Base-by-base conservation (phyloP, 2,797 vertebrate genomes). In the Darevskia nairensis region DNA sequence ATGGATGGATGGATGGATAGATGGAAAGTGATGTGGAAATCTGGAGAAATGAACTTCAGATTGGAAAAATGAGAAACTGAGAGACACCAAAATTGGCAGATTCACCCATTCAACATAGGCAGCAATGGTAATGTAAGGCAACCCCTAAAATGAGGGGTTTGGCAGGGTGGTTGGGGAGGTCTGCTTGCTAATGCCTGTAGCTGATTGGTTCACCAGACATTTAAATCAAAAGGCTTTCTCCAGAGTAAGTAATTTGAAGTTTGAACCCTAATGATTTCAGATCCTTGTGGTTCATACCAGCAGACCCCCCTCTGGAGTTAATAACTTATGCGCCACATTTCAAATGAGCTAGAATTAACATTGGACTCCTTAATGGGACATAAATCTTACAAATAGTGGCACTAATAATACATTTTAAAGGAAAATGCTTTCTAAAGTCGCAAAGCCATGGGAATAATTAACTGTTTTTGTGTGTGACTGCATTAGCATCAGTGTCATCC, bases 331-430 rank as follows among this genome's bases (percentile, higher is more conserved):
- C 55, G 69, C 46, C 9, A 69, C 86, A 80, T 89, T 93, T 89
- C 90, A 94, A 94, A 90, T 90, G 69, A 61, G 91, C 84, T 93
- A 92, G 92, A 95, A 94, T 93, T 92, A 68, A 90, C 90, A 90
- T 39, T 87, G 80, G 69, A 85, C 75, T 91, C 92, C 91, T 93
- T 91, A 81, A 64, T 85, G 74, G 88, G 82, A 91, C 83, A 92
- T 92, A 92, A 93, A 94, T 95, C 87, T 91, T 86, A 92, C 68
- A 81, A 86, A 66, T 69, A 32, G 61, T 80, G 90, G 82, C 76
- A 77, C 50, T 83, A 79, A 88, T 68, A 76, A 19, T 89, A n/a
- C 44, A 64, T 85, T 87, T 75, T 71, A 72, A 85, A 90, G 50
- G 91, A 86, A 87, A 87, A 80, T 44, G 79, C 84, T 46, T 78